Base-by-base conservation (phyloP, 1,140 invertebrate genomes). In the Reticulitermes speratus region DNA sequence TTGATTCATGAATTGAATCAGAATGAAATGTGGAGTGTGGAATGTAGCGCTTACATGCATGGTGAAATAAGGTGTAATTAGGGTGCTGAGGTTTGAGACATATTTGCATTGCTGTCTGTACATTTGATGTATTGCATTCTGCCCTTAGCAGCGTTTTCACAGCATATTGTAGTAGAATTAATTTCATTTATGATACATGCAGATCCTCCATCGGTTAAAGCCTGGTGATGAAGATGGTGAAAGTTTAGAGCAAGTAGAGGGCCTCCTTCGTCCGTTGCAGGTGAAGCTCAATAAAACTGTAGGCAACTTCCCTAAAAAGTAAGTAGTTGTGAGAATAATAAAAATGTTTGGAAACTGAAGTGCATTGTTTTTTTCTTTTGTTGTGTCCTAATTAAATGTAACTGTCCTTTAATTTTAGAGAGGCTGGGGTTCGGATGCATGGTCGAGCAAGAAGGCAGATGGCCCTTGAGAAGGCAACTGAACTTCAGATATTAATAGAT, bases 401-500 rank as follows among this genome's bases (percentile, higher is more conserved):
- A 69, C 52, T 12, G 16, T 52, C n/a, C 23, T 23, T 84, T 85
- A 3, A 65, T 69, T 38, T 75, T 75, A 91, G 90, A 86, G 90
- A 91, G 90, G 92, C 88, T 90, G 90, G 92, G 87, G 91, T 96
- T n/a, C 91, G 96, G 65, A 95, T 96, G 89, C 96, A 97, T 89
- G 95, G 95, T 45, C 93, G 96, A 87, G 94, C 95, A 38, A 94
- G 96, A 87, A 93, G 97, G 23, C 96, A 97, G 91, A 94, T 95
- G 44, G 97, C 97, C 16, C 93, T 98, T 82, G 95, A 97, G 89
- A 98, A 97, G 91, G 97, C 97, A 88, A 95, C 95, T 88, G 98
- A 99, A 90, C 91, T 99, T 84, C 96, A 99, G 89, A 94, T 95
- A 88, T 96, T 95, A 85, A 97, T 99, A 38, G 98, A 99, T 90